A percentile compares a stretch with the other conserved stretches of the same genome.
Conservation (phyloP, 2,797 vertebrate species). For the Halcyon smyrnensis region DNA sequence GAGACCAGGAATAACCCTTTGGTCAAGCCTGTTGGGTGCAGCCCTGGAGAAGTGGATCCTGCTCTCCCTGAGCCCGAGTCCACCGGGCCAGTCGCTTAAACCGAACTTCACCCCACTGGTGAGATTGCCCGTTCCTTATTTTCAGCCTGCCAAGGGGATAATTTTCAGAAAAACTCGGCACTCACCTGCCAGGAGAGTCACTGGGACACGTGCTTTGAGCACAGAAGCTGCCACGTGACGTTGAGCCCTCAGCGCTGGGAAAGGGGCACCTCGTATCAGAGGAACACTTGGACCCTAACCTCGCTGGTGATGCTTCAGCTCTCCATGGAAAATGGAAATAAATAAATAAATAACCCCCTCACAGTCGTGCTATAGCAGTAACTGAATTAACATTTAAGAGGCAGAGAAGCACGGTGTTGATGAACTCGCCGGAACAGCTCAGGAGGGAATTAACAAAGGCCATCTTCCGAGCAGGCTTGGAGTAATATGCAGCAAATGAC, state of each 20-base stretch:
- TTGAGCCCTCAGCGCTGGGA: background rate
- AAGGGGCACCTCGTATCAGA: background rate
- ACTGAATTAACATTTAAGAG: slow-evolving; percentile 1
- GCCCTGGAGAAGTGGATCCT: background rate
- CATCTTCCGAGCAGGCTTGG: background rate
- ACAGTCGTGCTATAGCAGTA: background rate
- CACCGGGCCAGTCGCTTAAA: background rate
- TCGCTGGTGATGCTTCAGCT: background rate
- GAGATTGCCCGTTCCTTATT: background rate
- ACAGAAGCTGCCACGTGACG: background rate
- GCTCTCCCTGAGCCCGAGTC: rapidly evolving
- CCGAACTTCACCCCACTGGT: background rate
- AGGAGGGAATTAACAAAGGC: background rate
- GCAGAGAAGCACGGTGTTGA: background rate
- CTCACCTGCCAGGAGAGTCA: background rate
- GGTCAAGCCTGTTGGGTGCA: background rate
- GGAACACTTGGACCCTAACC: background rate
- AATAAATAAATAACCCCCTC: background rate
- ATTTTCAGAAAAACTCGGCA: background rate
- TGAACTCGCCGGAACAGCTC: slow-evolving; percentile 12
- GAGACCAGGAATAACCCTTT: background rate
- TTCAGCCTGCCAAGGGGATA: background rate
- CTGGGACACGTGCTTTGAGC: background rate
- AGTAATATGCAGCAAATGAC: background rate
- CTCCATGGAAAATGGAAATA: background rate